Percentiles rank a stretch among this genome's conserved stretches.
Evolutionary conservation across 2,113 vertebrate genomes (phyloP).

Genomic region (Burhinus bistriatus): DNA sequence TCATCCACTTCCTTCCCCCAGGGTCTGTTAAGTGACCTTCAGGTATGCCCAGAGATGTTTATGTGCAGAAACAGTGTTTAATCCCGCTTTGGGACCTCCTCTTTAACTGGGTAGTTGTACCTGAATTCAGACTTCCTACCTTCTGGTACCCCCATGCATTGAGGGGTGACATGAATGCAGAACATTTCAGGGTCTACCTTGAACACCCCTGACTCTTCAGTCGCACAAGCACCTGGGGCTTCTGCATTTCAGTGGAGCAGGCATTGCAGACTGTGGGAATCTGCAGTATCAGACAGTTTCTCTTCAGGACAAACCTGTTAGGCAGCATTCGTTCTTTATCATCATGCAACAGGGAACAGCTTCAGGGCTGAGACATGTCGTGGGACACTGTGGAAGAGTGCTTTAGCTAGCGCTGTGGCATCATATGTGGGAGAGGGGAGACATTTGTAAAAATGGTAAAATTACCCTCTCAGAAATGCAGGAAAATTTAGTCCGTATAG

Average conservation of each 20-base stretch:
- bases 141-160: neutral
- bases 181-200: neutral
- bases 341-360: neutral
- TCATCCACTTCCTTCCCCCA: neutral
- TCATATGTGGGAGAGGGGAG: neutral
- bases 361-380: neutral
- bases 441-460: neutral
- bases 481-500: neutral
- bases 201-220: neutral
- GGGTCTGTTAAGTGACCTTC: neutral
- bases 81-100: neutral
- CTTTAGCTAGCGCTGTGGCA: neutral
- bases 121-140: neutral
- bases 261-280: neutral
- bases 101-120: neutral
- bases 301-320: neutral
- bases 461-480: neutral
- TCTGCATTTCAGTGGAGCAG: neutral
- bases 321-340: neutral
- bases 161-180: neutral
- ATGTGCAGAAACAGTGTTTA: neutral
- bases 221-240: neutral
- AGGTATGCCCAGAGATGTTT: neutral
- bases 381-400: neutral
- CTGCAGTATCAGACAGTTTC: neutral